Base-by-base conservation (phyloP, 2,888 invertebrate species). In the Lithophane semibrunnea region DNA sequence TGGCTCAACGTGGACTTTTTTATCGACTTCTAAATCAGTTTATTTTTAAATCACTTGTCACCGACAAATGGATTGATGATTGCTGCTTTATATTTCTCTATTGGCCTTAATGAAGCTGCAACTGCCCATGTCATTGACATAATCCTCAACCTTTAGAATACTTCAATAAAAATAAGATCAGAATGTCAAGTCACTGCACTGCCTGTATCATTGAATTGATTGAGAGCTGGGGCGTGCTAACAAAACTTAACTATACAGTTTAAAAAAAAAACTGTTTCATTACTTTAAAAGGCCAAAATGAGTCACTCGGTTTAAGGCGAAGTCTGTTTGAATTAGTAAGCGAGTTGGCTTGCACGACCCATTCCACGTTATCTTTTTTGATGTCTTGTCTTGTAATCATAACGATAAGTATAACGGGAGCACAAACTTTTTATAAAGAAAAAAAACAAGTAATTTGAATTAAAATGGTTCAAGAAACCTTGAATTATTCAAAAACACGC, bases 251-350 rank as follows among this genome's bases (percentile, higher is more conserved):
- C 66, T 56, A 81, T 73, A 67, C 82, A 73, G 77, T 75, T 79
- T 75, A 81, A 87, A 90, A 87, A 87, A 89, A 86, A 77, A 79
- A 88, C 84, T 66, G 84, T 89, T 91, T 91, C 89, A 93, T 93
- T 92, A 92, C 86, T 85, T 89, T 91, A 89, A 92, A 92, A 92
- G 91, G 88, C 82, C 75, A 86, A 88, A 90, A 86, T 91, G 90
- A 90, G 89, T 91, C 90, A 91, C 87, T 91, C 79, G 75, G 79
- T 77, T 76, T 52, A 69, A 82, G 54, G 21, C 73, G 64, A 80
- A 42, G 60, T 65, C 70, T 68, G 71, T 77, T 75, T 81, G 73
- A 73, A 82, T 80, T 81, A 73, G 74, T 80, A 75, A 86, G 68
- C 56, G 52, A 54, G 68, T 54, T 67, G 42, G 61, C 63, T 72